These are phyloP conservation scores for Microctonus hyperodae DNA, from an alignment of 2,888 invertebrate species.

Conservation along the genomic window DNA sequence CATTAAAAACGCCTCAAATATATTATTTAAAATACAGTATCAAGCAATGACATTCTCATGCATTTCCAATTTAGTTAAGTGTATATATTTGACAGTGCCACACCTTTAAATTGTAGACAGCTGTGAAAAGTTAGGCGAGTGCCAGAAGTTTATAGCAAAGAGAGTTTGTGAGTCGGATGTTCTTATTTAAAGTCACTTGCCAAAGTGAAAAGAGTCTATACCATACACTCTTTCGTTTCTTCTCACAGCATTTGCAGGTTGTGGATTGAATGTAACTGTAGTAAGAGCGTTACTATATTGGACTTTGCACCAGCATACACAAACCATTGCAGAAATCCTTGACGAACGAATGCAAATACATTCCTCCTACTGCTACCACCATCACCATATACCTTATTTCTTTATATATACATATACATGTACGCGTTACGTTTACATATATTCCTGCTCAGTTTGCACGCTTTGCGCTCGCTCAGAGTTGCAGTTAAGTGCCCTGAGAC, in stretches of 20 bases:
- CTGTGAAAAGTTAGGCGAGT: background rate
- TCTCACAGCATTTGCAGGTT: background rate
- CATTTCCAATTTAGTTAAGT: background rate
- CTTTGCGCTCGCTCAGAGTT: slow-evolving; percentile 21
- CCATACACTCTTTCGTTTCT: background rate
- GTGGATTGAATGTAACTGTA: background rate
- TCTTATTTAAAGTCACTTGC: slow-evolving; percentile 21
- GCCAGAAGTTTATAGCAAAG: background rate
- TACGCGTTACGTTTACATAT: background rate
- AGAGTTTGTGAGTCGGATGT: slow-evolving; percentile 22
- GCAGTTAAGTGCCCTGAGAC: slow-evolving; percentile 40
- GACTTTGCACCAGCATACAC: slow-evolving; percentile 21
- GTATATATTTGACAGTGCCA: background rate
- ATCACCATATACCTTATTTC: background rate
- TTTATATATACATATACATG: slow-evolving; percentile 1
- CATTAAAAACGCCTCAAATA: background rate
- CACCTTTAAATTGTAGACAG: slow-evolving; percentile 1
- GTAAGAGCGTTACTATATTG: slow-evolving; percentile 16
- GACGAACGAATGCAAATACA: slow-evolving; percentile 41
- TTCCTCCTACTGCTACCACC: slow-evolving; percentile 17
- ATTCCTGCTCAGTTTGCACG: background rate
- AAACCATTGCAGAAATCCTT: slow-evolving; percentile 30
- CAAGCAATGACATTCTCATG: background rate
- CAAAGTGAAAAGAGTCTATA: background rate
- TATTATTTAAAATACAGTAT: background rate